Percentiles rank a stretch among this genome's conserved stretches.
Conservation (phyloP, 2,888 invertebrate genomes). For the Drosophila cognata region DNA sequence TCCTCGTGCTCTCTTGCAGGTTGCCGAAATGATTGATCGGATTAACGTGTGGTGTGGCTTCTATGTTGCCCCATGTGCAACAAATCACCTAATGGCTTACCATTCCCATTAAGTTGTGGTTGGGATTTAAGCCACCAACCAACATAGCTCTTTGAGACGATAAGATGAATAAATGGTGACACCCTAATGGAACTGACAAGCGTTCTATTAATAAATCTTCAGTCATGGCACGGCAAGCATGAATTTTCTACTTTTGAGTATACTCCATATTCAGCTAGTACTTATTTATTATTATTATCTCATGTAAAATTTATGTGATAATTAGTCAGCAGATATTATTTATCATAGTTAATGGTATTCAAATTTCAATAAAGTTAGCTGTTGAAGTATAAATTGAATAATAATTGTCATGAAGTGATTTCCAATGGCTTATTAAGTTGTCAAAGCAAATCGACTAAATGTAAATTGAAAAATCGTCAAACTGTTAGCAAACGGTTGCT, state of each 20-base stretch:
- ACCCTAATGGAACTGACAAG: neutral
- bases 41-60: constrained; percentile 12
- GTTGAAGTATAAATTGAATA: neutral
- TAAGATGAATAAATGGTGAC: neutral
- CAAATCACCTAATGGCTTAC: constrained; percentile 28
- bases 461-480: constrained; percentile 4
- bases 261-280: neutral
- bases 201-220: neutral
- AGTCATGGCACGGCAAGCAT: neutral
- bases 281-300: neutral
- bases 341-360: neutral
- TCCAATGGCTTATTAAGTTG: neutral
- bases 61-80: neutral
- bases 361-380: neutral
- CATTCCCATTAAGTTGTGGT: neutral
- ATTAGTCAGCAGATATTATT: neutral
- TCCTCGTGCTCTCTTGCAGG: constrained; percentile 26
- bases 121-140: neutral
- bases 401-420: neutral
- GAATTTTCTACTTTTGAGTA: no score
- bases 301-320: neutral
- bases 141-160: neutral
- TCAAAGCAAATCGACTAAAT: constrained; percentile 7
- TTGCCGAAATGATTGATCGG: constrained; percentile 51
- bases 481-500: neutral